Conservation (phyloP, 2,113 vertebrate species). For the Ornithorhynchus anatinus region DNA sequence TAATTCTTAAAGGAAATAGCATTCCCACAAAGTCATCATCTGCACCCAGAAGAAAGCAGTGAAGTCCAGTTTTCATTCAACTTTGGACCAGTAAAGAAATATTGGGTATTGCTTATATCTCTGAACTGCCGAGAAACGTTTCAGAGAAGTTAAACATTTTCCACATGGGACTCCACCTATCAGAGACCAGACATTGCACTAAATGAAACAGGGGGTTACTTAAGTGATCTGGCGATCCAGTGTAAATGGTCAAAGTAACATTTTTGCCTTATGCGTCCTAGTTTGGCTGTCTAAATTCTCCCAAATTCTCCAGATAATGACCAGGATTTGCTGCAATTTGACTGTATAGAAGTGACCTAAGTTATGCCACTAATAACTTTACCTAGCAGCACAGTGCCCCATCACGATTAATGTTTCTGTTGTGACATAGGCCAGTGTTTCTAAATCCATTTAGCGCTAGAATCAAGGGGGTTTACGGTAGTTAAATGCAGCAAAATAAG, state of each 20-base stretch:
- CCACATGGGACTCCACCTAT: too few relatives aligned
- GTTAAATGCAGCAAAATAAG: too few relatives aligned
- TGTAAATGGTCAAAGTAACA: too few relatives aligned
- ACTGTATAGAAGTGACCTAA: too few relatives aligned
- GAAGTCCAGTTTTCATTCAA: neutral
- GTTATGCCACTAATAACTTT: neutral
- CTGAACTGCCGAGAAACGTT: neutral
- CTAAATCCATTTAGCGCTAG: too few relatives aligned
- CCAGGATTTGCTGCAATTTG: too few relatives aligned
- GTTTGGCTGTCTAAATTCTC: slow-evolving; percentile 6
- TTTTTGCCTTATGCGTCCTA: slow-evolving; percentile 29
- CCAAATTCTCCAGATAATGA: neutral
- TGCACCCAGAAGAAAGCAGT: too few relatives aligned
- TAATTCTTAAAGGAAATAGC: neutral
- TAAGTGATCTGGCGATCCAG: too few relatives aligned
- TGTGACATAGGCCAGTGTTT: neutral
- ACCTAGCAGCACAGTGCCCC: neutral
- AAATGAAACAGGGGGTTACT: too few relatives aligned
- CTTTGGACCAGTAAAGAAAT: neutral
- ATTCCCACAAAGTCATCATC: neutral
- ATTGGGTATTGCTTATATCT: neutral
- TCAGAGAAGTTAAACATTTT: too few relatives aligned
- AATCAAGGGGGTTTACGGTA: too few relatives aligned
- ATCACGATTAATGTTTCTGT: neutral
- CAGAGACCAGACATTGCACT: too few relatives aligned